Evolutionary conservation across 2,113 vertebrate genomes (phyloP).

Genomic region (Tychaedon coryphoeus): DNA sequence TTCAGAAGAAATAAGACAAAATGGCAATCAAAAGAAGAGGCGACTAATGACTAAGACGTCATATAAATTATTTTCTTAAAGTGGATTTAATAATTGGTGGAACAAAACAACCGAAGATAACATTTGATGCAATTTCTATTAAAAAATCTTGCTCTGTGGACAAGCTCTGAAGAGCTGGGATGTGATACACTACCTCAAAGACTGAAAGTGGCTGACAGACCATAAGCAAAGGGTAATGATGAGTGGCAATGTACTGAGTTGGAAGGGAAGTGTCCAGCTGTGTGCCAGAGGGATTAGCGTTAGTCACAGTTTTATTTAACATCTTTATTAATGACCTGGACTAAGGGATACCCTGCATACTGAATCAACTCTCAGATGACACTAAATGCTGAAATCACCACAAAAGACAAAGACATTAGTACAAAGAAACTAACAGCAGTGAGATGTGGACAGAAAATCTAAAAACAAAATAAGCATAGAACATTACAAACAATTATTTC

Average conservation of each 20-base stretch:
- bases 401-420: not conserved
- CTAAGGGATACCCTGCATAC: not conserved
- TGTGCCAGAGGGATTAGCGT: constrained; percentile 50
- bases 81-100: not conserved
- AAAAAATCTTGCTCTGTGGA: not conserved
- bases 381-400: not conserved
- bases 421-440: not conserved
- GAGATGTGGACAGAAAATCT: not conserved
- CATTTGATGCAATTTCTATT: not conserved
- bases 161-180: not conserved
- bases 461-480: not conserved
- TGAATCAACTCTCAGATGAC: not conserved
- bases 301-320: constrained; percentile 65
- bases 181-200: not conserved
- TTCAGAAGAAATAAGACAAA: not conserved
- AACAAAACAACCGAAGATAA: not conserved
- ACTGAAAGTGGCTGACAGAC: not conserved
- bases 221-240: constrained; percentile 14
- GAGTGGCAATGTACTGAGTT: constrained; percentile 25
- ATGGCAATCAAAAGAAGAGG: not conserved
- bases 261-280: constrained; percentile 56
- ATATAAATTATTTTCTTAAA: not conserved
- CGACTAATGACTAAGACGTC: not conserved
- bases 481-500: not conserved
- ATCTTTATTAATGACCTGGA: constrained; percentile 54